Base-by-base conservation (phyloP, 1,140 invertebrate species). In the Neotoxoptera formosana region DNA sequence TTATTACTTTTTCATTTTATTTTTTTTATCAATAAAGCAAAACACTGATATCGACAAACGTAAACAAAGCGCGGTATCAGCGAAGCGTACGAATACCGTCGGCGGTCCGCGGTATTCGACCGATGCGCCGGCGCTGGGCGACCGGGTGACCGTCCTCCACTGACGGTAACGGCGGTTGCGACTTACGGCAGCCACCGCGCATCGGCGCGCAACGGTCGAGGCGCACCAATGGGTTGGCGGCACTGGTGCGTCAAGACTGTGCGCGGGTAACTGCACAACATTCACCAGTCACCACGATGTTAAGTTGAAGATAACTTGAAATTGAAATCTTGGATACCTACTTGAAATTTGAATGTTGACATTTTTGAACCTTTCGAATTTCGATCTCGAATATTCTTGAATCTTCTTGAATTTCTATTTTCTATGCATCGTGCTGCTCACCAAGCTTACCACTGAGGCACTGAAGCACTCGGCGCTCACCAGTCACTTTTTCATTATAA, bases 21-120 rank as follows among this genome's bases (percentile, higher is more conserved):
- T 91, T 47, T 91, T 93, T 93, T 86, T 93, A 93, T 93, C 91
- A 86, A 56, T 86, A 45, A 41, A n/a, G 23, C 41, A 86, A 84
- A 53, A 84, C 60, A n/a, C 41, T 93, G 76, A 93, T 93, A 84
- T 45, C n/a, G 81, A 93, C 20, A 51, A 93, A 93, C 48, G 41
- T 93, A 93, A 93, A 93, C 91, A 93, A 93, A 93, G 91, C 91
- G 36, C 91, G 76, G 53, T 93, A 93, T 84, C 91, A 93, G 34
- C 7, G 34, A 25, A 51, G 91, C 47, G 47, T 86, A 84, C 48
- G 81, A 83, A 84, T 86, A 93, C 48, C 20, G 34, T 56, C 17
- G n/a, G 25, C 25, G 17, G 48, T 34, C 2, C 20, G 25, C 36
- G 11, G 30, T 90, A 67, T 90, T 90, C 56, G 34, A 36, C n/a